Percentiles rank a stretch among this genome's conserved stretches.
These are phyloP conservation scores for Puntigrus tetrazona DNA, from an alignment of 2,113 vertebrate genomes.

Conservation along the genomic window DNA sequence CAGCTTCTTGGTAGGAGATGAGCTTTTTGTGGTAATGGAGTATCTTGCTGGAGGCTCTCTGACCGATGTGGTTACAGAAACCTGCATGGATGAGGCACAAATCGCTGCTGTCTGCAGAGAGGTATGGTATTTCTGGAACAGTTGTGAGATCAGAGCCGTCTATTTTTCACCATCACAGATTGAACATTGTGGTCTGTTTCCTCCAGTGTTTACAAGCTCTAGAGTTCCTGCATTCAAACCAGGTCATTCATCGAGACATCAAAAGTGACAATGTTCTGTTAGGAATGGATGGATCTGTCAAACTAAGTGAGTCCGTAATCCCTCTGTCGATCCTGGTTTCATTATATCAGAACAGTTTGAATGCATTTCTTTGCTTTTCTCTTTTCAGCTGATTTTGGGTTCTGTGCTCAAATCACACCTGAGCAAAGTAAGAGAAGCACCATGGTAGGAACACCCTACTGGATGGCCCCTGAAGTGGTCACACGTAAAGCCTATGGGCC, in stretches of 20 bases:
- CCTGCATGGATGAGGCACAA: constrained; percentile 97
- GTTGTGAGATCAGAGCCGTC: not conserved
- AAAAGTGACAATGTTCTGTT: constrained; percentile 97
- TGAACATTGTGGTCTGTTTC: constrained; percentile 33
- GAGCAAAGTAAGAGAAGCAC: constrained; percentile 98
- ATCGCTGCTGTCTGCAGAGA: constrained; percentile 97
- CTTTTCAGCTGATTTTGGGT: constrained; percentile 91
- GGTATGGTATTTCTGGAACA: constrained; percentile 66
- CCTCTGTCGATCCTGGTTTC: not conserved
- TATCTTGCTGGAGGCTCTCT: constrained; percentile 95
- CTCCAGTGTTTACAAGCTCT: constrained; percentile 91
- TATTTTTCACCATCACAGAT: not conserved
- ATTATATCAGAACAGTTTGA: not conserved
- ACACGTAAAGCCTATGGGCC: constrained; percentile 96
- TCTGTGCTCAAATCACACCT: constrained; percentile 98
- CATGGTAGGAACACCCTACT: constrained; percentile 97
- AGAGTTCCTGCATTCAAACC: constrained; percentile 95
- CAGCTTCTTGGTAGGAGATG: constrained; percentile 96
- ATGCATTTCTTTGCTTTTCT: constrained; percentile 5
- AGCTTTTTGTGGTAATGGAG: constrained; percentile 97
- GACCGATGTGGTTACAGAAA: constrained; percentile 97
- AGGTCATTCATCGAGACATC: constrained; percentile 98
- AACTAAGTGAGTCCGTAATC: constrained; percentile 85
- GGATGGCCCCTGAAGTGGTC: constrained; percentile 98
- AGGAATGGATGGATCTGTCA: constrained; percentile 98